These are phyloP conservation scores for Halcyon smyrnensis DNA, from an alignment of 2,797 vertebrate genomes.

Conservation along the genomic window DNA sequence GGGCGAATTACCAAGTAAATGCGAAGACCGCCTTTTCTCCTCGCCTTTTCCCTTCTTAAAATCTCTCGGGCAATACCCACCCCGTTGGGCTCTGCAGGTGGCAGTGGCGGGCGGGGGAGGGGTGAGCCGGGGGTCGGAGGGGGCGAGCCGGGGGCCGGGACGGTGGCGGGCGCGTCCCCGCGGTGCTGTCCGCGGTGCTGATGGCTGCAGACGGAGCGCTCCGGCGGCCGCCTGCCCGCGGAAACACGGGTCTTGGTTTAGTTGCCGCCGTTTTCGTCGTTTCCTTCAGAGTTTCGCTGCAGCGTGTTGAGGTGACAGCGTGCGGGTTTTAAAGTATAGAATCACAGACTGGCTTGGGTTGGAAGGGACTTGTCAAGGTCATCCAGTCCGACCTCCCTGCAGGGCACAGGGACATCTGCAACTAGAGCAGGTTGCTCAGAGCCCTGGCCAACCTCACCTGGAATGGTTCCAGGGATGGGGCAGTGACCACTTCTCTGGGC, in stretches of 20 bases:
- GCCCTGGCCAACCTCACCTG: too few species aligned
- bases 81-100: fast-evolving
- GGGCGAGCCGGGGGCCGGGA: not conserved
- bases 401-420: too few species aligned
- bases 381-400: too few species aligned
- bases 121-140: not conserved
- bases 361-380: too few species aligned
- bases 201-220: not conserved
- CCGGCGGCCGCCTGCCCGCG: too few species aligned
- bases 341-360: too few species aligned
- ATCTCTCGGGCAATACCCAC: fast-evolving
- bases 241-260: too few species aligned
- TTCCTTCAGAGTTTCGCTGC: not conserved
- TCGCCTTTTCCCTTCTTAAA: not conserved
- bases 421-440: too few species aligned
- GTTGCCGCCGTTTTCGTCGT: too few species aligned
- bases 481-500: too few species aligned
- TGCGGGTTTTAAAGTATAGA: too few species aligned
- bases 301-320: not conserved
- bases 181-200: constrained; percentile 82
- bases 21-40: not conserved
- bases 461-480: too few species aligned
- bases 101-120: not conserved
- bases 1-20: fast-evolving
- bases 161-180: not conserved